Conservation (phyloP, 2,888 invertebrate genomes). For the Ormia ochracea region DNA sequence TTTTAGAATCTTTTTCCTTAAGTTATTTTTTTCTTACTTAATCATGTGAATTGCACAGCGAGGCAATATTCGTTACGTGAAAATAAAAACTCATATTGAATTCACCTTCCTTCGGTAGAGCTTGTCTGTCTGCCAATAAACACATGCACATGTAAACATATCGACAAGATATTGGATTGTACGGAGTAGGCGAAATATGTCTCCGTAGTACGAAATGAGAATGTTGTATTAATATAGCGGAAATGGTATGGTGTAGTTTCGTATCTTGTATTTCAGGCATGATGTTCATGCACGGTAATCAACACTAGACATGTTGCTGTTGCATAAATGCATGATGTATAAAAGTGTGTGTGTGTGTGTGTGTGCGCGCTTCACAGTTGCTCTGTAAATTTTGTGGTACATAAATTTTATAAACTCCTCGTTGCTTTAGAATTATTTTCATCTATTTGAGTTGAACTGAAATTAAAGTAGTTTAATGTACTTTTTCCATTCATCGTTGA, state of each 20-base stretch:
- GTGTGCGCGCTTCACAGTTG: background rate
- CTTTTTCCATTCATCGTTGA: background rate
- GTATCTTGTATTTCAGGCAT: conserved; percentile 16
- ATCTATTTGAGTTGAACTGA: background rate
- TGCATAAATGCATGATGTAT: conserved; percentile 19
- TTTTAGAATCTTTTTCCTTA: background rate
- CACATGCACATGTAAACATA: background rate
- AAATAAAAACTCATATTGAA: conserved; percentile 28
- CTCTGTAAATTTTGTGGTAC: background rate
- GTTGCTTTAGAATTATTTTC: background rate
- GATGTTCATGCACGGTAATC: conserved; percentile 3
- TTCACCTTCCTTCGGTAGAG: conserved; percentile 2
- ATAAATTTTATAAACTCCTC: background rate
- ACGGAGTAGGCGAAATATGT: background rate
- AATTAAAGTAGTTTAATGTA: conserved; percentile 6
- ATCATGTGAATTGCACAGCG: background rate
- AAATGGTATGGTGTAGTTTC: conserved; percentile 32
- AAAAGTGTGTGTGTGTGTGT: background rate
- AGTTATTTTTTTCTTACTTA: background rate
- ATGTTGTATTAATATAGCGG: conserved; percentile 37
- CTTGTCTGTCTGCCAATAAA: background rate
- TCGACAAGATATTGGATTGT: background rate
- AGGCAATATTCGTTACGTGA: conserved; percentile 13
- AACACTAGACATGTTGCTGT: background rate
- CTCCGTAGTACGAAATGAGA: conserved; percentile 1